Conservation (phyloP, 2,888 invertebrate species). For the Halictus ligatus region DNA sequence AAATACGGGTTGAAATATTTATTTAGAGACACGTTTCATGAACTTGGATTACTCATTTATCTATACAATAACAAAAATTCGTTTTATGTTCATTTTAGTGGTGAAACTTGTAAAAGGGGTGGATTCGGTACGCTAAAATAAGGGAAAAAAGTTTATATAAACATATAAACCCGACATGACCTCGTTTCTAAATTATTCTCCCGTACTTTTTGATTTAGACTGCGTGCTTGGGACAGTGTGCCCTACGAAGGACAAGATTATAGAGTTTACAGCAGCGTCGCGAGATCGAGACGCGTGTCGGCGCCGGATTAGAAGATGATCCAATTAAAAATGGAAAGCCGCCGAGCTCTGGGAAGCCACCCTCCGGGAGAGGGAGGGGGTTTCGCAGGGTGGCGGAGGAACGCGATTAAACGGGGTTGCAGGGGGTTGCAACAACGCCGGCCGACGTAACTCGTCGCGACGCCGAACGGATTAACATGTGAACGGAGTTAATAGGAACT, state of each 20-base stretch:
- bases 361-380: not conserved
- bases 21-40: too few species aligned
- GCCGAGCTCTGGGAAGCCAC: not conserved
- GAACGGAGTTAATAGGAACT: constrained; percentile 46
- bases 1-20: too few species aligned
- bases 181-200: not conserved
- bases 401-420: not conserved
- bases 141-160: too few species aligned
- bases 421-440: not conserved
- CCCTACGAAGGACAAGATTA: not conserved
- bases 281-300: constrained; percentile 6
- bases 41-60: too few species aligned
- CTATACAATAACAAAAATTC: too few species aligned
- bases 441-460: constrained; percentile 30
- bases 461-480: constrained; percentile 51
- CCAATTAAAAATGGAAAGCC: constrained; percentile 7
- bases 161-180: too few species aligned
- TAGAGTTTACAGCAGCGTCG: not conserved
- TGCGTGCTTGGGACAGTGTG: not conserved
- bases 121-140: too few species aligned
- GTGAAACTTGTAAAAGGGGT: too few species aligned
- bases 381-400: not conserved
- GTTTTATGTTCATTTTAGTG: too few species aligned
- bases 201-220: not conserved
- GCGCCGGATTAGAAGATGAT: constrained; percentile 4